phyloP scores from a whole-genome alignment of 2,888 invertebrate genomes.

The Melanophora roralis region DNA sequence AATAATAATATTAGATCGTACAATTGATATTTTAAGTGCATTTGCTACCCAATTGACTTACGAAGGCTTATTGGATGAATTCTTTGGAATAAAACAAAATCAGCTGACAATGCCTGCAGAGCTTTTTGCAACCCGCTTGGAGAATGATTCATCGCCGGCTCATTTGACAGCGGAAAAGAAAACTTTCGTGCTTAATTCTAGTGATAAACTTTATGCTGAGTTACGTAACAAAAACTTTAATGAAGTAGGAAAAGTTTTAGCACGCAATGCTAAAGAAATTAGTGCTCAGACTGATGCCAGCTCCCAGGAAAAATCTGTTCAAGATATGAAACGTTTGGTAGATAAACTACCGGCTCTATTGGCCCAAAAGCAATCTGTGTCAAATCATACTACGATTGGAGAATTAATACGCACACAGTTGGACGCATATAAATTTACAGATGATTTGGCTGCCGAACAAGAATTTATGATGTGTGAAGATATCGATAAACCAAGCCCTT shows the following conservation, averaged over 20 bases:
- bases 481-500: slow-evolving; percentile 90
- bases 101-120: slow-evolving; percentile 91
- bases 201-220: slow-evolving; percentile 92
- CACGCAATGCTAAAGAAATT: slow-evolving; percentile 91
- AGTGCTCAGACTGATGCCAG: slow-evolving; percentile 90
- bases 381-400: slow-evolving; percentile 93
- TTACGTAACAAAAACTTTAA: slow-evolving; percentile 95
- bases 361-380: slow-evolving; percentile 90
- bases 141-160: slow-evolving; percentile 67
- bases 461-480: slow-evolving; percentile 95
- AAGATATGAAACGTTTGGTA: slow-evolving; percentile 96
- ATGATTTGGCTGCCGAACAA: slow-evolving; percentile 90
- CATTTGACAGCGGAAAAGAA: slow-evolving; percentile 81
- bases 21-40: slow-evolving; percentile 93
- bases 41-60: slow-evolving; percentile 97
- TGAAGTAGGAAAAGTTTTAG: slow-evolving; percentile 89
- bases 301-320: slow-evolving; percentile 91
- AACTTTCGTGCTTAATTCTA: slow-evolving; percentile 89
- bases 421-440: slow-evolving; percentile 86
- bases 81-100: slow-evolving; percentile 90
- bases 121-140: slow-evolving; percentile 86
- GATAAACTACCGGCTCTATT: slow-evolving; percentile 91
- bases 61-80: slow-evolving; percentile 97
- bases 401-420: slow-evolving; percentile 92
- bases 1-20: slow-evolving; percentile 92